A percentile compares a stretch with the other conserved stretches of the same genome.
These are phyloP conservation scores for Danionella dracula DNA, from an alignment of 2,797 vertebrate species.

Conservation along the genomic window DNA sequence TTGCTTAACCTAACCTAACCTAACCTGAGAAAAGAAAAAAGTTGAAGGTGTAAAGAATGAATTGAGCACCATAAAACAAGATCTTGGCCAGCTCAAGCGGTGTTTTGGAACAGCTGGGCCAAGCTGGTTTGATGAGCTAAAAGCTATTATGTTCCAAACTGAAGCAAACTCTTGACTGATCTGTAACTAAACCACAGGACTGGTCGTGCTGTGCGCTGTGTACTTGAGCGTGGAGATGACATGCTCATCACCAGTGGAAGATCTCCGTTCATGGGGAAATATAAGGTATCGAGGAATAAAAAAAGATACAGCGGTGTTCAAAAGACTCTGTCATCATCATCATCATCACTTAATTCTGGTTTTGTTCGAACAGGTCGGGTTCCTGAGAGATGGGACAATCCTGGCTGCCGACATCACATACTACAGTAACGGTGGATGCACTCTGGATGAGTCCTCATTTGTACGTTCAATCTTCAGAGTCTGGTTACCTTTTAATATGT, in stretches of 20 bases:
- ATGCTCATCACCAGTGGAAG: conserved; percentile 78
- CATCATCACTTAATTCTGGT: background rate
- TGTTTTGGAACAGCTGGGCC: too few species aligned
- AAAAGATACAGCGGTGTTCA: background rate
- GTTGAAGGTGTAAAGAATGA: too few species aligned
- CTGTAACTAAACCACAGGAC: conserved; percentile 56
- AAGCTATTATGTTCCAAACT: too few species aligned
- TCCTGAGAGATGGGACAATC: conserved; percentile 72
- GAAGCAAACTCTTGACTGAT: background rate
- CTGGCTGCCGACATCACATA: conserved; percentile 67
- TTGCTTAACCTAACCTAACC: too few species aligned
- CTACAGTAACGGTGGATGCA: conserved; percentile 76
- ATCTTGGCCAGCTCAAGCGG: too few species aligned
- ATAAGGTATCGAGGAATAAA: conserved; percentile 65
- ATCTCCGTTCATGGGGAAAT: conserved; percentile 75
- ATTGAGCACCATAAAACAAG: too few species aligned
- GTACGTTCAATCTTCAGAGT: conserved; percentile 51
- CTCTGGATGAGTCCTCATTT: conserved; percentile 67
- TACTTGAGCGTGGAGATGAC: conserved; percentile 77
- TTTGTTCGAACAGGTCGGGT: conserved; percentile 67
- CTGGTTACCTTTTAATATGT: too few species aligned
- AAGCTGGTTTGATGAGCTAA: too few species aligned
- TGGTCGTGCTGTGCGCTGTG: conserved; percentile 64
- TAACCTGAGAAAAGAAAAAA: too few species aligned
- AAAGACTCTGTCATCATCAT: background rate